Evolutionary conservation across 2,888 invertebrate genomes (phyloP).

Genomic region (Oscheius sp.): DNA sequence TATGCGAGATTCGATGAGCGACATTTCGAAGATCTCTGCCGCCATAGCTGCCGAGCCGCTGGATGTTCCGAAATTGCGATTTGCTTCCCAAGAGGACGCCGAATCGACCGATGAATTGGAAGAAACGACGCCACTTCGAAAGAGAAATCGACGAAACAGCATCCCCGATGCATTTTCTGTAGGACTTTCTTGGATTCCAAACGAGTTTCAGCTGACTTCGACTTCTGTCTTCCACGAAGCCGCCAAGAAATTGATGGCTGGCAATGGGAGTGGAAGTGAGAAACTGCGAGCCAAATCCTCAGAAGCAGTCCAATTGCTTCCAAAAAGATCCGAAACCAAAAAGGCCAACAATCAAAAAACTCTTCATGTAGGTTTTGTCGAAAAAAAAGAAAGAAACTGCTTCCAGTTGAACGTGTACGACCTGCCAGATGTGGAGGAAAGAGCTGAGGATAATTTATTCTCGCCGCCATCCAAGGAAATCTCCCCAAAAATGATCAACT

Average conservation of each 20-base stretch:
- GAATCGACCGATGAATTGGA: conserved; percentile 18
- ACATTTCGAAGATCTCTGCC: conserved; percentile 18
- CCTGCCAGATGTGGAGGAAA: conserved; percentile 64
- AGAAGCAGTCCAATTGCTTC: conserved; percentile 54
- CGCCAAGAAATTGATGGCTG: conserved; percentile 55
- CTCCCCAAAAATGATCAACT: conserved; percentile 1
- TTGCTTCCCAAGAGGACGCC: conserved; percentile 10
- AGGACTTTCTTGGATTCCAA: background rate
- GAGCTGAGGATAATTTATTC: conserved; percentile 57
- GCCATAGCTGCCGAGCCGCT: background rate
- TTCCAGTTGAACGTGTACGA: conserved; percentile 65
- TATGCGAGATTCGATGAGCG: conserved; percentile 36
- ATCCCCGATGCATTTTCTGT: conserved; percentile 56
- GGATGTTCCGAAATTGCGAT: conserved; percentile 30
- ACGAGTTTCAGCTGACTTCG: conserved; percentile 35
- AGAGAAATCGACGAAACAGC: conserved; percentile 51
- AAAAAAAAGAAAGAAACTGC: background rate
- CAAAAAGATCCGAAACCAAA: conserved; percentile 43
- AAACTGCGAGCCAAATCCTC: conserved; percentile 19
- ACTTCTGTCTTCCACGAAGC: conserved; percentile 57
- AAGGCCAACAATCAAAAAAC: conserved; percentile 43
- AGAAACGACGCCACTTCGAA: conserved; percentile 36
- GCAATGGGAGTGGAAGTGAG: conserved; percentile 26
- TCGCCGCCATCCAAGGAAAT: conserved; percentile 37
- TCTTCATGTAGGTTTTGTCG: conserved; percentile 48